Evolutionary conservation across 1,140 invertebrate species (phyloP), one percentile per base, ranked within the genome.

Genomic region (Matsumurasca onukii): DNA sequence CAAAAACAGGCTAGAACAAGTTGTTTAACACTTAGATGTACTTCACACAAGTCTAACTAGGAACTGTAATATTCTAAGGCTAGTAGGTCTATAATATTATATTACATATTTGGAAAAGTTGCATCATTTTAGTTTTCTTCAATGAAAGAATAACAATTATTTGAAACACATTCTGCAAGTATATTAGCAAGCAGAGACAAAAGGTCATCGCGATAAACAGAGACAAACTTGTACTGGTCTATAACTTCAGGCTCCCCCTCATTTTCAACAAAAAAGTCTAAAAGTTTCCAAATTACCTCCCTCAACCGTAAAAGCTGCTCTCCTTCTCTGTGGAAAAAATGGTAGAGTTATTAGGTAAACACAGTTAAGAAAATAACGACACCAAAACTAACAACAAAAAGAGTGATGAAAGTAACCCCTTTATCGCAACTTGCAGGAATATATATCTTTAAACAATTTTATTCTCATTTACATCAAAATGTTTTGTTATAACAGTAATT

Each of bases 311-410:
- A 62, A 65, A 69, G 55, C 2, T 39, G 51, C 55, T 69, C 29
- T 63, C 68, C 63, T 65, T 69, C 68, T 34, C 68, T 69, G 17
- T 25, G 57, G 65, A 15, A n/a, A 64, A 69, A 3, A 64, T 34
- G 17, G 17, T 17, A 45, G 17, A 9, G 20, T 5, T 64, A 13
- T 31, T 5, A 62, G 5, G n/a, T 20, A 9, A 34, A 29, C 25
- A 31, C 9, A 34, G 20, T 62, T 3, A 31, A 31, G 17, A 45
- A 17, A 12, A 17, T 45, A 17, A 12, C 17, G 17, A 12, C 9
- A 45, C 9, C 17, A 17, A 17, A 45, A n/a, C n/a, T 45, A 45
- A 17, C 9, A 17, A 12, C 17, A 45, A 45, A 45, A 45, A 12
- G 9, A 12, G 17, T 17, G 17, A 45, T 12, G 9, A 12, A 12